Evolutionary conservation across 37 sponge, comb jelly and placozoan genomes (phyloP).

Genomic region (Lycopodina hypogea): DNA sequence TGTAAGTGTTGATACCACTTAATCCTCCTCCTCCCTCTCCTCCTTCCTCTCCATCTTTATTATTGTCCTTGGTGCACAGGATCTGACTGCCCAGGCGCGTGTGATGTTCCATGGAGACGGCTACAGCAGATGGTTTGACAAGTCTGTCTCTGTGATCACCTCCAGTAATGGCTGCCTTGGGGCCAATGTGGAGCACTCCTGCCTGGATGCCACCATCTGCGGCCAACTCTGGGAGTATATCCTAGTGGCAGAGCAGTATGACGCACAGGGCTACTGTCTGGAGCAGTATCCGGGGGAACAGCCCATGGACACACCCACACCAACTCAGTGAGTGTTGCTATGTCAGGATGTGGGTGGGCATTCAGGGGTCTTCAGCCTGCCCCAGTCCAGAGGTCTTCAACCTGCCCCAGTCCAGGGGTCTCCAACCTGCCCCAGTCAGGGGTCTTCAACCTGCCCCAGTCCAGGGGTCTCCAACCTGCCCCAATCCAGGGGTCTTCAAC

Average conservation of each 20-base stretch:
- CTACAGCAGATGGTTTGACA: slow-evolving; percentile 76
- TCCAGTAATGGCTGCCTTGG: slow-evolving; percentile 25
- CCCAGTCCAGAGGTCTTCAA: no score
- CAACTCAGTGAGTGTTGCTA: slow-evolving; percentile 24
- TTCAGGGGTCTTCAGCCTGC: no score
- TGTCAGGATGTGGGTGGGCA: not conserved
- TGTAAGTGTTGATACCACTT: not conserved
- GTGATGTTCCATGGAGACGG: slow-evolving; percentile 48
- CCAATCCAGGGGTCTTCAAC: no score
- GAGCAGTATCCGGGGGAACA: slow-evolving; percentile 24
- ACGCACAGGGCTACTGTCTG: slow-evolving; percentile 51
- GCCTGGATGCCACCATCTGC: slow-evolving; percentile 67
- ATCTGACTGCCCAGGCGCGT: not conserved
- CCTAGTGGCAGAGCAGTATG: slow-evolving; percentile 42
- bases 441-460: no score
- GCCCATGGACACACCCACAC: slow-evolving; percentile 12
- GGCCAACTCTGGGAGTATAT: slow-evolving; percentile 63
- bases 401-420: no score
- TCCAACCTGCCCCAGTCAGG: no score
- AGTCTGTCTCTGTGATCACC: slow-evolving; percentile 17
- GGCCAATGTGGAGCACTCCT: slow-evolving; percentile 70
- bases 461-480: no score
- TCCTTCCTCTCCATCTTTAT: not conserved
- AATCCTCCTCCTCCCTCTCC: not conserved
- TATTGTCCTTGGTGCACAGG: slow-evolving; percentile 24